Evolutionary conservation across 2,888 invertebrate genomes (phyloP), one percentile per base, ranked within the genome.

Genomic region (Morpho deidamia): DNA sequence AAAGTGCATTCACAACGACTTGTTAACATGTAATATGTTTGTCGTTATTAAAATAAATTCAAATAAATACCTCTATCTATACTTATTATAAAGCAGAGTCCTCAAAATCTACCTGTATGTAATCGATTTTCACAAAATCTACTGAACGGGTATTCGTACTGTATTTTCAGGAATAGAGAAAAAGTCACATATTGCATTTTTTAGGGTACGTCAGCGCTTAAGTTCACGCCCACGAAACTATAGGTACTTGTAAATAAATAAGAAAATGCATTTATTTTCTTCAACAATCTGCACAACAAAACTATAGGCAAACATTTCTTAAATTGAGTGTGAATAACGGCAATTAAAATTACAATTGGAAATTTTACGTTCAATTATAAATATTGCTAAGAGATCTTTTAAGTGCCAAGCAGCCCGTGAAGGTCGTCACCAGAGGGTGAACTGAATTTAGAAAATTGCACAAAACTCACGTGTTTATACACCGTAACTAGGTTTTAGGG

Each of bases 391-490:
- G 23, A 23, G 3, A 23, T 58, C 62, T 62, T 59, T 58, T 53
- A 37, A 35, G 41, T 58, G 23, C 5, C 23, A 61, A n/a, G 12
- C 59, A 62, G 65, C 44, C 55, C 64, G 56, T 65, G 65, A 68
- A 66, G 67, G 64, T 63, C 52, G 57, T 9, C 45, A 41, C 44
- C 47, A 39, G 48, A 48, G 48, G 48, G 55, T 55, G 45, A 48
- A 56, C 35, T 32, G 44, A 44, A 56, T 40, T n/a, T 44, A 44
- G 33, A 43, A 37, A 43, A 53, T 58, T 61, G 54, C 57, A 41
- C 43, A 48, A 53, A 42, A 40, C 48, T 42, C 40, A 58, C 46
- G 53, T 41, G 53, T 43, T 37, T 41, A 51, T 34, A 8, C 50
- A 49, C 58, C 40, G 51, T 53, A 53, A 51, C 47, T 39, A 50